phyloP scores from a whole-genome alignment of 2,797 vertebrate genomes.

The Acanthurus tractus region DNA sequence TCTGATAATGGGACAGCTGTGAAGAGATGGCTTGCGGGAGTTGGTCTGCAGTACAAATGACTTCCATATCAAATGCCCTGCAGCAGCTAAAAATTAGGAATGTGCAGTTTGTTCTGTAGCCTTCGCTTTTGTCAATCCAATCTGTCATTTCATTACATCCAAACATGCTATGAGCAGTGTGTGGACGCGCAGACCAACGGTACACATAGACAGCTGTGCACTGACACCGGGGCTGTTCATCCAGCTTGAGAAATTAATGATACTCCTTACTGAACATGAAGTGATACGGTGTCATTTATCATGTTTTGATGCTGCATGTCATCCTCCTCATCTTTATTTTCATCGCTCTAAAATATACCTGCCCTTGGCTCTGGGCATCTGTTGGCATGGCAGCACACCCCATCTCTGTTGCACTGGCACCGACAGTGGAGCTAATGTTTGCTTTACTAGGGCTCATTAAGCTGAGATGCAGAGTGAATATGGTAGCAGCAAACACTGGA shows the following conservation, averaged over 20 bases:
- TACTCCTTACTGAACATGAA: conserved; percentile 41
- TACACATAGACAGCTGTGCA: conserved; percentile 47
- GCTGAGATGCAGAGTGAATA: conserved; percentile 42
- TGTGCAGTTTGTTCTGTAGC: background rate
- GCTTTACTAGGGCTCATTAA: conserved; percentile 56
- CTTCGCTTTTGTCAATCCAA: background rate
- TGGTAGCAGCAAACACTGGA: conserved; percentile 34
- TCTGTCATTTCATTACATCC: conserved; percentile 23
- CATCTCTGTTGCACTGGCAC: conserved; percentile 22
- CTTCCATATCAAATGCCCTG: background rate
- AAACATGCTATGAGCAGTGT: background rate
- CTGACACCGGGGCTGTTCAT: conserved; percentile 21
- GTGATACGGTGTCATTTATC: conserved; percentile 51
- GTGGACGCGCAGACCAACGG: conserved; percentile 23
- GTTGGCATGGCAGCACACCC: conserved; percentile 38
- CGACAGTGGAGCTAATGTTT: conserved; percentile 44
- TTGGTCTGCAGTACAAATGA: conserved; percentile 1
- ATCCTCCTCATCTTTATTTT: conserved; percentile 45
- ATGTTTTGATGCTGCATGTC: conserved; percentile 50
- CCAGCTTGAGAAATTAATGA: conserved; percentile 49
- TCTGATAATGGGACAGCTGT: background rate
- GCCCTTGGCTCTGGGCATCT: conserved; percentile 44
- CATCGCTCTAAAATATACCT: conserved; percentile 41
- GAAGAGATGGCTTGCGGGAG: background rate
- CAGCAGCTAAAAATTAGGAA: background rate